phyloP scores from a whole-genome alignment of 2,797 vertebrate species.

The Hypotaenidia philippensis region DNA sequence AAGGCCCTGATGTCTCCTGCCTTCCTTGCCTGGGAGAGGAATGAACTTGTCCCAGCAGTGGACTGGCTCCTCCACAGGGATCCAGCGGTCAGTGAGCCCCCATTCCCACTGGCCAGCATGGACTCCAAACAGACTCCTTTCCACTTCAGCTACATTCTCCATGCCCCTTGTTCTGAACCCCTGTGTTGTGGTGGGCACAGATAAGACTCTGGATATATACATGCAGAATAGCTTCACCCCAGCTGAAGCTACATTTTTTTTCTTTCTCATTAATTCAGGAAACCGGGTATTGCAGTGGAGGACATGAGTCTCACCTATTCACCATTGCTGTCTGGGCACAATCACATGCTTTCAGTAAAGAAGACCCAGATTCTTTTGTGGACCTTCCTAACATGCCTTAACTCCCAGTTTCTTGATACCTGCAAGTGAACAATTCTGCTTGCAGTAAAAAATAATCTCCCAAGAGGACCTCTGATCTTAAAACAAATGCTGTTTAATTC shows the following conservation, averaged over 20 bases:
- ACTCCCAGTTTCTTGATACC: slow-evolving; percentile 45
- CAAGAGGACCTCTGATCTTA: slow-evolving; percentile 76
- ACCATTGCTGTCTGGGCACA: background rate
- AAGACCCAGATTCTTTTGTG: slow-evolving; percentile 1
- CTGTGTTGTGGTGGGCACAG: background rate
- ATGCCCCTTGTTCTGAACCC: background rate
- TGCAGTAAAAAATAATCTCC: slow-evolving; percentile 75
- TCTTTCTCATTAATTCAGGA: background rate
- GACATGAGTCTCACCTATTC: background rate
- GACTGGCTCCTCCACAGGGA: background rate
- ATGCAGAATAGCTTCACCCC: background rate
- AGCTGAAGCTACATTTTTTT: background rate
- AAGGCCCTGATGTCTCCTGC: background rate
- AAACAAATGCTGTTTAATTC: slow-evolving; percentile 82
- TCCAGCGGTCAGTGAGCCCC: background rate
- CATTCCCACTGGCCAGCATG: background rate
- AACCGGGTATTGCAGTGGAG: background rate
- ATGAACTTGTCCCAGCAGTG: background rate
- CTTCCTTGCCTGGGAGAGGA: background rate
- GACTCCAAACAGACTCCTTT: background rate
- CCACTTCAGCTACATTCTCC: background rate
- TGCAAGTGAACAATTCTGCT: slow-evolving; percentile 58
- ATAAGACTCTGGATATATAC: background rate
- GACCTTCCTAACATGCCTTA: background rate
- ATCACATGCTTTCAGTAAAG: background rate